Evolutionary conservation across 2,888 invertebrate species (phyloP), one percentile per base, ranked within the genome.

Genomic region (Standfussiana lucernea): DNA sequence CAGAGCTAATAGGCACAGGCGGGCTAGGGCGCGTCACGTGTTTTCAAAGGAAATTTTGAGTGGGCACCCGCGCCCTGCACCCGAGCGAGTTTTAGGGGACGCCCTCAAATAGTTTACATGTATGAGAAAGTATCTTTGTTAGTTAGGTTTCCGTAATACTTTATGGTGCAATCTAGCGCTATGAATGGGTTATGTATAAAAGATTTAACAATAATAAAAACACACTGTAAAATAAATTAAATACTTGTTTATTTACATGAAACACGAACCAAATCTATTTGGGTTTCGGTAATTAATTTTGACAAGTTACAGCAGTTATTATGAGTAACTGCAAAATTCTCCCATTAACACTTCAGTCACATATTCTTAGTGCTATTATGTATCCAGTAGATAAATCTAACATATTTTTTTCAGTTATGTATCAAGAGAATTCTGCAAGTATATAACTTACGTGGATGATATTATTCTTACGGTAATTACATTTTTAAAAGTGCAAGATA

Each of bases 171-270:
- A 53, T 6, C 13, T 53, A 53, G 28, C 7, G 8, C 56, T 56
- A 15, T 28, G 28, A 2, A 56, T 15, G n/a, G n/a, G 21, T 66
- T 5, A 59, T 24, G 37, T 50, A 35, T 18, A 68, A 3, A 40
- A 13, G 28, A 40, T 8, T n/a, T n/a, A 35, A 62, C 15, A 88
- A 90, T 88, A 83, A 91, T 40, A n/a, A 64, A 91, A 92, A 91
- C 88, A 89, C 89, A 90, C 87, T 82, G 67, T 89, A 90, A 92
- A 92, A 93, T 95, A 94, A 95, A 95, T 95, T 94, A 95, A 93
- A 95, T 95, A 95, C 95, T 95, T 93, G 92, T 97, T 96, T 97
- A 97, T 97, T 97, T 97, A 97, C 97, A 97, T 96, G 96, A 96
- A 96, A 96, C 95, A 94, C 95, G 93, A 96, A 95, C 95, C 95